Base-by-base conservation (phyloP, 2,797 vertebrate genomes). In the Sarcophilus harrisii region DNA sequence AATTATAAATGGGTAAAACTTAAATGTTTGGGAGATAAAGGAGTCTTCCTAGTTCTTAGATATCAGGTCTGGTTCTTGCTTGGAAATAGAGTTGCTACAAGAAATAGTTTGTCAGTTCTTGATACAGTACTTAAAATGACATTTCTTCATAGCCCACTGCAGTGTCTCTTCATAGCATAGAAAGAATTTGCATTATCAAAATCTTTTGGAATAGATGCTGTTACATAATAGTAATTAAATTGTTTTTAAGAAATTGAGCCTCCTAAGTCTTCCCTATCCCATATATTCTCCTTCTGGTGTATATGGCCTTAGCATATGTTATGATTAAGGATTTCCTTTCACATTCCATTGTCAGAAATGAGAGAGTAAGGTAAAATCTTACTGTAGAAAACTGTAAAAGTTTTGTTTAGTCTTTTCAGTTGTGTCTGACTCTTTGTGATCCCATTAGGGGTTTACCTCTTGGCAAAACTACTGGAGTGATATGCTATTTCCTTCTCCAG, bases 1-100 rank as follows among this genome's bases (percentile, higher is more conserved):
- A 52, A 60, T 73, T 92, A 94, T 90, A 89, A 91, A 55, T 93
- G 55, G 57, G 54, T 96, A 27, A 91, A 89, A 95, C 90, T 62
- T 62, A 27, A 3, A 9, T 21, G 32, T 95, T 90, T 62, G 57
- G 52, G 55, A 38, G 52, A 81, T 29, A 57, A 81, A 73, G 18
- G 21, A 21, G 21, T 38, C 21, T 81, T 21, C 54, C 73, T 94
- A 28, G 32, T 32, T 91, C 57, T 90, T 89, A 30, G 55, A 32
- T 92, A 90, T 10, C 24, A 38, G 73, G 9, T 38, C 38, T 49
- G 21, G n/a, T 73, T 38, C 73, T 81, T 81, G 21, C 62, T 81
- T 81, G 38, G 73, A 81, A 73, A 73, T 38, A 73, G 14, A 38
- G 18, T 38, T 18, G 66, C 18, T 45, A 24, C 8, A 21, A 81